Percentiles rank a stretch among this genome's conserved stretches.
phyloP scores from a whole-genome alignment of 1,140 invertebrate species.

The Listronotus oregonensis region DNA sequence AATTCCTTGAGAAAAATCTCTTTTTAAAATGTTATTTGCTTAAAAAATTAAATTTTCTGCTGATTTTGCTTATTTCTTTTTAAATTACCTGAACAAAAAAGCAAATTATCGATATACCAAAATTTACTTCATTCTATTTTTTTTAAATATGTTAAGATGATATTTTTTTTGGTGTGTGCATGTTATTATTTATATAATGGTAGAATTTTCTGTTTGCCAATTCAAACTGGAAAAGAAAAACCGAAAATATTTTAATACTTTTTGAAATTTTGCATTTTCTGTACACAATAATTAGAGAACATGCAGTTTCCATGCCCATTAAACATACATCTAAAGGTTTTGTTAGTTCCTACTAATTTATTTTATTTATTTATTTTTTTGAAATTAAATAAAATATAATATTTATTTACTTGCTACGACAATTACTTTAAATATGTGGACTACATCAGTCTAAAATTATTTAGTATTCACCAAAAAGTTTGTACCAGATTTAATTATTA shows the following conservation, averaged over 20 bases:
- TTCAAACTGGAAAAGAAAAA: constrained; percentile 33
- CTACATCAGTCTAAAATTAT: too few species aligned
- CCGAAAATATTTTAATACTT: constrained; percentile 1
- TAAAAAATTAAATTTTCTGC: not conserved
- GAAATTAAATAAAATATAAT: too few species aligned
- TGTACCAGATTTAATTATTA: too few species aligned
- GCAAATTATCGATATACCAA: constrained; percentile 10
- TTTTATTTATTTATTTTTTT: too few species aligned
- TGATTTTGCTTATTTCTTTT: not conserved
- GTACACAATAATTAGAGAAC: constrained; percentile 7
- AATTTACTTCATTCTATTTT: constrained; percentile 13
- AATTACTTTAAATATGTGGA: too few species aligned
- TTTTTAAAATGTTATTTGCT: not conserved
- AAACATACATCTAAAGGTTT: not conserved
- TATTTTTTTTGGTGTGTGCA: constrained; percentile 17
- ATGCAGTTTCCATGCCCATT: constrained; percentile 19
- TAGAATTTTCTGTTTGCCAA: constrained; percentile 28
- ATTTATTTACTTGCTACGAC: too few species aligned
- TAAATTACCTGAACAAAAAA: not conserved
- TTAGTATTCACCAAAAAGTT: too few species aligned
- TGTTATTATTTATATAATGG: constrained; percentile 30
- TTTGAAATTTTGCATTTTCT: constrained; percentile 2
- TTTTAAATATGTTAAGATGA: constrained; percentile 19
- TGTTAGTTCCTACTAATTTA: not conserved
- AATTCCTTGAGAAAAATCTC: too few species aligned